These are phyloP conservation scores for Sylvicapra grimmia DNA, from an alignment of 2,113 vertebrate species.

Conservation along the genomic window DNA sequence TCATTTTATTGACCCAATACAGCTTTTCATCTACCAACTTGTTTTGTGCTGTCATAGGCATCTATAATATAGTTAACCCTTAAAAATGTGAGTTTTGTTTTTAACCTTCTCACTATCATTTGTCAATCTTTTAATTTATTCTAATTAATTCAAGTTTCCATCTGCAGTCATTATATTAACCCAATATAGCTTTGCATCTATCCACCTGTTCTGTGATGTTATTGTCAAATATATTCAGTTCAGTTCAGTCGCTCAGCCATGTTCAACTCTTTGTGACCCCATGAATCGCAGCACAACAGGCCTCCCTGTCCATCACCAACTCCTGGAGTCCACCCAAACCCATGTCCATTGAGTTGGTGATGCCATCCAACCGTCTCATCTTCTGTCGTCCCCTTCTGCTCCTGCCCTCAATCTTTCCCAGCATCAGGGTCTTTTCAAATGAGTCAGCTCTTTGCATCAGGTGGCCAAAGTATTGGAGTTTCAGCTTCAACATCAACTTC, in stretches of 20 bases:
- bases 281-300: neutral
- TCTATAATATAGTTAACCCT: neutral
- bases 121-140: neutral
- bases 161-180: neutral
- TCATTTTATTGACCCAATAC: neutral
- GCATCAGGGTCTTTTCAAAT: neutral
- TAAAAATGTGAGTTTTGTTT: neutral
- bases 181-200: neutral
- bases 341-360: neutral
- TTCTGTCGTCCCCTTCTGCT: neutral
- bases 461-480: neutral
- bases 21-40: neutral
- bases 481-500: neutral
- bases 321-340: neutral
- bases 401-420: neutral
- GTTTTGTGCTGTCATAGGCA: neutral
- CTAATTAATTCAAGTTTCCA: neutral
- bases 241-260: rapidly evolving
- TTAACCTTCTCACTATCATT: neutral
- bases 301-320: neutral
- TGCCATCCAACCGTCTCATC: neutral
- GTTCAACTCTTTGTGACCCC: too few species aligned
- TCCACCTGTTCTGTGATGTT: neutral
- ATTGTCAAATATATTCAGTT: neutral
- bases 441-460: rapidly evolving